Percentiles rank a stretch among this genome's conserved stretches.
phyloP scores from a whole-genome alignment of 2,113 vertebrate species.

The Synodontis membranacea region DNA sequence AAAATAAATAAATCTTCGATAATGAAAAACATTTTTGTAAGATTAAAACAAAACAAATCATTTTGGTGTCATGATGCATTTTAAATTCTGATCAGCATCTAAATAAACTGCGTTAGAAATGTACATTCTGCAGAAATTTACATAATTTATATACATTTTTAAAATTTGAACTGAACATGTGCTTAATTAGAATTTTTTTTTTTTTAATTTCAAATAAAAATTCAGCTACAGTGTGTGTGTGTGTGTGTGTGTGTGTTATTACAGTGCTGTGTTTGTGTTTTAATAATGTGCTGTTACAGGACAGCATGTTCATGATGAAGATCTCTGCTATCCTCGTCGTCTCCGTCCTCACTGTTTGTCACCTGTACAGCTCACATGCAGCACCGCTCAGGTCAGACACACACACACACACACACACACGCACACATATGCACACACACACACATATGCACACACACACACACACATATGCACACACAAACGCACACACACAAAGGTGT shows the following conservation, averaged over 20 bases:
- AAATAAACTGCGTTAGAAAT: background rate
- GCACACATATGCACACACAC: slow-evolving; percentile 40
- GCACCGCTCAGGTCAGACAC: slow-evolving; percentile 85
- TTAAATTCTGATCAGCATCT: background rate
- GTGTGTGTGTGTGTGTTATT: background rate
- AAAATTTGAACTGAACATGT: background rate
- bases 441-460: background rate
- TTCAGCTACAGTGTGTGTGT: background rate
- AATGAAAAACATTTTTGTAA: background rate
- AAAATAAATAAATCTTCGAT: background rate
- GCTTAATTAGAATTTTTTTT: background rate
- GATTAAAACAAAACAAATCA: background rate
- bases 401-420: slow-evolving; percentile 7
- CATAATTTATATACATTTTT: background rate
- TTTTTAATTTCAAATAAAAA: background rate
- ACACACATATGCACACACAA: slow-evolving; percentile 34
- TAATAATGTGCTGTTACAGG: slow-evolving; percentile 57
- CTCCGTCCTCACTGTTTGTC: slow-evolving; percentile 89
- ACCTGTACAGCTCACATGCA: slow-evolving; percentile 86
- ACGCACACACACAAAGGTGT: slow-evolving; percentile 29
- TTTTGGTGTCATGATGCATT: background rate
- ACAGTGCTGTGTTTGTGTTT: background rate
- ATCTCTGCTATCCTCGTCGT: slow-evolving; percentile 87
- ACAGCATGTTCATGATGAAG: slow-evolving; percentile 89
- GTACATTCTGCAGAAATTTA: background rate